Conservation (phyloP, 2,113 vertebrate species). For the Campylorhamphus procurvoides region DNA sequence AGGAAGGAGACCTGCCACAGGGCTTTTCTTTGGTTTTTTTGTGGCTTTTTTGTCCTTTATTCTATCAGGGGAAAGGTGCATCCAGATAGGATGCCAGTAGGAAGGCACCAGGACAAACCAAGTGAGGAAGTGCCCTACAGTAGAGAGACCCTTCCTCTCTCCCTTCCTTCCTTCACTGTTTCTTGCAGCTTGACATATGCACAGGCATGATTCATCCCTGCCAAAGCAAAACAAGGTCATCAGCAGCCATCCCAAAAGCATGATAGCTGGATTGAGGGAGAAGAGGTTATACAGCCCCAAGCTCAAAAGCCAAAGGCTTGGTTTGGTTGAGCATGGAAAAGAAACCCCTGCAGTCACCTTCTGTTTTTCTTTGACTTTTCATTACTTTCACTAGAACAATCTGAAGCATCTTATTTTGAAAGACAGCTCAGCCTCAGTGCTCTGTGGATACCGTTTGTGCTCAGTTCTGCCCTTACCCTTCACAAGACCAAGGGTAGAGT, state of each 20-base stretch:
- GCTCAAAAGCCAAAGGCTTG: conserved; percentile 16
- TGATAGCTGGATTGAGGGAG: background rate
- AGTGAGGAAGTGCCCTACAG: background rate
- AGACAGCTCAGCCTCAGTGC: background rate
- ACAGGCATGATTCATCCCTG: conserved; percentile 37
- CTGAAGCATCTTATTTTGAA: conserved; percentile 15
- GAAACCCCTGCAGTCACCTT: conserved; percentile 22
- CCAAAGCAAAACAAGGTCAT: conserved; percentile 3
- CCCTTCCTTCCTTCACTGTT: background rate
- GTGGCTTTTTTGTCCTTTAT: background rate
- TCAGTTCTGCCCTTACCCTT: background rate
- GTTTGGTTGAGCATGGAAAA: background rate
- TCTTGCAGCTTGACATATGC: background rate
- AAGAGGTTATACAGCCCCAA: background rate
- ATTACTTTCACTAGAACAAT: conserved; percentile 7
- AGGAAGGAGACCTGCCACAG: background rate
- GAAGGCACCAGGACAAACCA: background rate
- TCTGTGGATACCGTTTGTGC: background rate
- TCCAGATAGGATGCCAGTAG: background rate
- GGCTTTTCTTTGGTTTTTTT: background rate
- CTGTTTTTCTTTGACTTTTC: conserved; percentile 20
- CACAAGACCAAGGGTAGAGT: background rate
- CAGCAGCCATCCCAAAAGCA: conserved; percentile 8
- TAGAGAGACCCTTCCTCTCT: background rate
- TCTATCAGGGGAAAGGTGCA: background rate